Percentiles rank a stretch among this genome's conserved stretches.
These are phyloP conservation scores for Heliconius aoede DNA, from an alignment of 2,888 invertebrate genomes.

Conservation along the genomic window DNA sequence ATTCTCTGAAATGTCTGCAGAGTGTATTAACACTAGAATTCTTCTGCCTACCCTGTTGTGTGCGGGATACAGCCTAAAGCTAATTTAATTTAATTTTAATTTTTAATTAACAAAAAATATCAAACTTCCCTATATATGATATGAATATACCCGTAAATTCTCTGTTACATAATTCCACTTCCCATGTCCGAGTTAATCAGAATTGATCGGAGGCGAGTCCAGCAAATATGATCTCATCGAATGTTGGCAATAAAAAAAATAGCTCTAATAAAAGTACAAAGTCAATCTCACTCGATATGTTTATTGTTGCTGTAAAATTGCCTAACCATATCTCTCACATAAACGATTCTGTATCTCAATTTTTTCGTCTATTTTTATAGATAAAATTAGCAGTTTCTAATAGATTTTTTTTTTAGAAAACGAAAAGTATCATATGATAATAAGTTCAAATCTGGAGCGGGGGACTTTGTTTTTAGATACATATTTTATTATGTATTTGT, in stretches of 20 bases:
- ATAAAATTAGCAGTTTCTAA: too few relatives aligned
- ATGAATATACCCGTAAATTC: neutral
- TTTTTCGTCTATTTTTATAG: neutral
- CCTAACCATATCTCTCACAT: conserved; percentile 12
- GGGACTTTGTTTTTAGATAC: too few relatives aligned
- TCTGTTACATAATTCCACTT: conserved; percentile 10
- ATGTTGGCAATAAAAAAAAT: conserved; percentile 34
- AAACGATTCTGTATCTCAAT: neutral
- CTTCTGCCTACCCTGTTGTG: too few relatives aligned
- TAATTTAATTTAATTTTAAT: too few relatives aligned
- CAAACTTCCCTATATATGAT: neutral
- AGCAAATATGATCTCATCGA: conserved; percentile 26
- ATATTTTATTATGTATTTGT: too few relatives aligned
- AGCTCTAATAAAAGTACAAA: conserved; percentile 32
- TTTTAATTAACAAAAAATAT: neutral
- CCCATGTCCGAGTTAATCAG: conserved; percentile 23
- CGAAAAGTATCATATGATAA: too few relatives aligned
- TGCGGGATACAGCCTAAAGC: too few relatives aligned
- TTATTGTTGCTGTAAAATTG: conserved; percentile 32
- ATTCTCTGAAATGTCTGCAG: too few relatives aligned
- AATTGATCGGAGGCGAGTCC: conserved; percentile 27
- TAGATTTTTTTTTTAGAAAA: too few relatives aligned
- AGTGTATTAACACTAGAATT: too few relatives aligned
- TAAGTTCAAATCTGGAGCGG: too few relatives aligned
- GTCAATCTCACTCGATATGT: conserved; percentile 28